Conservation (phyloP, 2,797 vertebrate species). For the Rhinoraja longicauda region DNA sequence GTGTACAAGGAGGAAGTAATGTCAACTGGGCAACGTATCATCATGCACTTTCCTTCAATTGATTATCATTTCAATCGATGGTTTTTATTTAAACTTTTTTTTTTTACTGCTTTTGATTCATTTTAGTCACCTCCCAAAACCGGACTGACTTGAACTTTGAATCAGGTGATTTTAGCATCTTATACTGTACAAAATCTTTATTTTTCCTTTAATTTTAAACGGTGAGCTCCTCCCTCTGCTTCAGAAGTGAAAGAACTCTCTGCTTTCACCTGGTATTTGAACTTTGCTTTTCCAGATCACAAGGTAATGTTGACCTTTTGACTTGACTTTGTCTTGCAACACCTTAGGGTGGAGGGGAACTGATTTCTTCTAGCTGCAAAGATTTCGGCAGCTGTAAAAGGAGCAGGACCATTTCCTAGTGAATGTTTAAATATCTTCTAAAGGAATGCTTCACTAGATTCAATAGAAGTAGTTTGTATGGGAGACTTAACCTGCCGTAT, state of each 20-base stretch:
- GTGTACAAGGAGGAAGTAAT: background rate
- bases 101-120: background rate
- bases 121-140: background rate
- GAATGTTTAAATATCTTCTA: background rate
- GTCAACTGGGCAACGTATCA: background rate
- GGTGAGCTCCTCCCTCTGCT: background rate
- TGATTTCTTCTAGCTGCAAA: background rate
- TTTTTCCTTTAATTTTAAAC: background rate
- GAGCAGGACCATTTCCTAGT: background rate
- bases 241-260: background rate
- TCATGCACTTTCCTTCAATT: background rate
- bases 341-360: background rate
- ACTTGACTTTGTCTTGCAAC: background rate
- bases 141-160: background rate
- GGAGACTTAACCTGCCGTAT: background rate
- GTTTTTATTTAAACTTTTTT: background rate
- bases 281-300: background rate
- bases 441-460: background rate
- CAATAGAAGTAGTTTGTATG: background rate
- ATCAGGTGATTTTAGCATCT: background rate
- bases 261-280: background rate
- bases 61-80: background rate
- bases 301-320: background rate
- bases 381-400: background rate
- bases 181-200: background rate